Evolutionary conservation across 35 echinoderm and acorn worm species (phyloP).

Genomic region (Stichopus chloronotus): DNA sequence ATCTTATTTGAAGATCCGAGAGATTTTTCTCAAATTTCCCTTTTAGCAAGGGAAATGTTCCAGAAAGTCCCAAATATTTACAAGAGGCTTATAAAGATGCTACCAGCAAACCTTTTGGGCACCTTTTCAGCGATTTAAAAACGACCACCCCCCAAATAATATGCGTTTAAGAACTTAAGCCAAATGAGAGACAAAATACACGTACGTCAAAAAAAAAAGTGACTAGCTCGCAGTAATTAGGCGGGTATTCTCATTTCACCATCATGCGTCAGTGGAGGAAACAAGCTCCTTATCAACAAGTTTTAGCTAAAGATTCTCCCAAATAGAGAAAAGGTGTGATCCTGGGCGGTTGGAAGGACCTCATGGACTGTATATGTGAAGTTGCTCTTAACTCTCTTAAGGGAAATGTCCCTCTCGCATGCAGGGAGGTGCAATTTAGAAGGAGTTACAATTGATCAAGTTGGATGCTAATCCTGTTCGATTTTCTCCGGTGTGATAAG

Average conservation of each 20-base stretch:
- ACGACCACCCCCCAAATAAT: too few relatives aligned
- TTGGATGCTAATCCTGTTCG: too few relatives aligned
- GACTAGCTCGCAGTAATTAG: not conserved
- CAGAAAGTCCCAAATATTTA: not conserved
- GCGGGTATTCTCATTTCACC: not conserved
- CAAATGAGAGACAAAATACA: not conserved
- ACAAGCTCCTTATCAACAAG: not conserved
- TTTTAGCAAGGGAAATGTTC: not conserved
- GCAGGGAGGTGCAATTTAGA: too few relatives aligned
- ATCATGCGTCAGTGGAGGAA: not conserved
- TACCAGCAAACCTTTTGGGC: too few relatives aligned
- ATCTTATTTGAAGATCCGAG: too few relatives aligned
- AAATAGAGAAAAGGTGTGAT: not conserved
- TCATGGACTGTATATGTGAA: not conserved
- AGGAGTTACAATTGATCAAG: too few relatives aligned
- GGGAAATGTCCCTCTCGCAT: too few relatives aligned
- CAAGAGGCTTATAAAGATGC: too few relatives aligned
- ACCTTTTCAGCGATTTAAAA: not conserved
- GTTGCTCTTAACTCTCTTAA: not conserved
- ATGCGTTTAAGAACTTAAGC: too few relatives aligned
- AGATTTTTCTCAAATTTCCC: not conserved
- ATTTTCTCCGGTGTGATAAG: too few relatives aligned
- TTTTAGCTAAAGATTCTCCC: not conserved
- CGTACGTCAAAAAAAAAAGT: not conserved
- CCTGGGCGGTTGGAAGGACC: not conserved